Base-by-base conservation (phyloP, 2,797 vertebrate species). In the Myoxocephalus aenaeus region DNA sequence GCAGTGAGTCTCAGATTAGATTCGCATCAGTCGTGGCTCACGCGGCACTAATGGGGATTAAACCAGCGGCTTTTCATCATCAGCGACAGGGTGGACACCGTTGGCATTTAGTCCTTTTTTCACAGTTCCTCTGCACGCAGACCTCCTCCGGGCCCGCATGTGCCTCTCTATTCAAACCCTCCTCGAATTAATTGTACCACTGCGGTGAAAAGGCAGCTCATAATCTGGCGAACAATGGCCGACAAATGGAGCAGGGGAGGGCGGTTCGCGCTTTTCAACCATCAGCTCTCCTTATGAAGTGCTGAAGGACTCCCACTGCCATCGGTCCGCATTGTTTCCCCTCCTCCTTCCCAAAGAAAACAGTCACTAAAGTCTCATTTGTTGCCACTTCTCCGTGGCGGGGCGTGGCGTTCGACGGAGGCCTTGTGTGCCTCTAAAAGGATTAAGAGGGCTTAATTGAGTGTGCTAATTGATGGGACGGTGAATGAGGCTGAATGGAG, bases 391-490 rank as follows among this genome's bases (percentile, higher is more conserved):
- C 69, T 71, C 53, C 29, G n/a, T 42, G 79, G 81, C 62, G 50
- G 40, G 76, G 80, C 63, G 74, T 71, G 86, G 78, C 46, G 53
- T 61, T 57, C 0, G 63, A 27, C 20, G 62, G 34, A 71, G 77
- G 67, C 67, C 84, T 79, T 81, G 65, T 86, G 75, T 70, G 44
- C 48, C 20, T 2, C 50, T 83, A 79, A 90, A 80, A 75, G 86
- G 88, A 92, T 92, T 88, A 92, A 91, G 79, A 79, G 73, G 65
- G 88, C 77, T 92, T 93, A 92, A 94, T 93, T 92, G 92, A 94
- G 89, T 92, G 93, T 87, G 85, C 88, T 90, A 92, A 93, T 92
- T 87, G 86, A 85, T 4, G 29, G 54, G 46, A 65, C 44, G 73
- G 77, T 88, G 75, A 88, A 84, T 77, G 70, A 40, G 63, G 18